Evolutionary conservation across 2,797 vertebrate genomes (phyloP).

Genomic region (Podarcis siculus): DNA sequence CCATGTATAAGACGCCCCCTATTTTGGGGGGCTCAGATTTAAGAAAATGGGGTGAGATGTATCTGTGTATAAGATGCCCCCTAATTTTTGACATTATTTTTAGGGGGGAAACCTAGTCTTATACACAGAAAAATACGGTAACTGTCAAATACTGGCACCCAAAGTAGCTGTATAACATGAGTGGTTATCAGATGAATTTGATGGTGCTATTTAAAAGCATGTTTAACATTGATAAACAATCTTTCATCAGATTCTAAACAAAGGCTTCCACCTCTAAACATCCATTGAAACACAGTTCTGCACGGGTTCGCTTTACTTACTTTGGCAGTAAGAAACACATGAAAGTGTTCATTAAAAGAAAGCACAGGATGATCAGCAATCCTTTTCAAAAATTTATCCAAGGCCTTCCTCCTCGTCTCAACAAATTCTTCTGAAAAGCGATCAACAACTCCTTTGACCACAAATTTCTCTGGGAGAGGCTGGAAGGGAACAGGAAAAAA

Average conservation of each 20-base stretch:
- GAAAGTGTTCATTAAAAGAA: conserved; percentile 84
- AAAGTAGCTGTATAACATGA: not conserved
- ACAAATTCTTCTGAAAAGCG: conserved; percentile 87
- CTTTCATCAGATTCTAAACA: not conserved
- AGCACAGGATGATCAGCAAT: conserved; percentile 84
- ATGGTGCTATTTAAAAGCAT: not conserved
- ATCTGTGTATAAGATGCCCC: too few relatives aligned
- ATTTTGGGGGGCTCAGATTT: too few relatives aligned
- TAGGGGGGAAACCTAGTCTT: too few relatives aligned
- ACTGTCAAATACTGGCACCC: not conserved
- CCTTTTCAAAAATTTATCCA: conserved; percentile 85
- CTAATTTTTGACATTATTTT: too few relatives aligned
- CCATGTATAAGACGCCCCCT: too few relatives aligned
- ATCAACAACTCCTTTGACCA: conserved; percentile 85
- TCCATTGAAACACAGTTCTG: not conserved
- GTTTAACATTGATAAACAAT: not conserved
- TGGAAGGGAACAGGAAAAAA: conserved; percentile 44
- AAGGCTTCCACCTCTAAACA: not conserved
- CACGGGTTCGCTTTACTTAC: conserved; percentile 60
- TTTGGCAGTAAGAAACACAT: conserved; percentile 83
- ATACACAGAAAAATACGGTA: too few relatives aligned
- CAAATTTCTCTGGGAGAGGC: conserved; percentile 87
- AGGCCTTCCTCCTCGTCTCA: conserved; percentile 83
- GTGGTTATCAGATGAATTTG: not conserved
- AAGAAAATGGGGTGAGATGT: too few relatives aligned